Percentiles rank a stretch among this genome's conserved stretches.
phyloP scores from a whole-genome alignment of 1,140 invertebrate species.

The Anoplolepis gracilipes region DNA sequence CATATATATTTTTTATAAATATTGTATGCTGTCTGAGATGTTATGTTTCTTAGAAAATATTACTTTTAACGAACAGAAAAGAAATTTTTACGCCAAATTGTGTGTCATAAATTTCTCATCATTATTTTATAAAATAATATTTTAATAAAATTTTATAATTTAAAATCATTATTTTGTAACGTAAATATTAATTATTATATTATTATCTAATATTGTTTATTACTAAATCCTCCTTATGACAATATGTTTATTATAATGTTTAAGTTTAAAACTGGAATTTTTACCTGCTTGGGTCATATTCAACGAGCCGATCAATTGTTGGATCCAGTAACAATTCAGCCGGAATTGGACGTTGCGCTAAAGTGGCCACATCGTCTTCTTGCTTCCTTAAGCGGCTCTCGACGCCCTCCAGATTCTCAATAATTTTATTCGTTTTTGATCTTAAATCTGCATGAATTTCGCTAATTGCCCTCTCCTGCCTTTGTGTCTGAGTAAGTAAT shows the following conservation, averaged over 20 bases:
- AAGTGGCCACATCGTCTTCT: slow-evolving; percentile 90
- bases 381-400: slow-evolving; percentile 94
- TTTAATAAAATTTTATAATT: too few relatives aligned
- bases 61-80: not conserved
- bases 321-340: slow-evolving; percentile 91
- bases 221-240: too few relatives aligned
- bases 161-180: too few relatives aligned
- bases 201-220: too few relatives aligned
- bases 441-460: slow-evolving; percentile 94
- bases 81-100: not conserved
- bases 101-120: not conserved
- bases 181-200: too few relatives aligned
- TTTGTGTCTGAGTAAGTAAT: slow-evolving; percentile 93
- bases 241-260: too few relatives aligned
- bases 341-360: slow-evolving; percentile 90
- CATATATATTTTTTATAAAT: too few relatives aligned
- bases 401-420: slow-evolving; percentile 94
- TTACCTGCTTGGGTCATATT: slow-evolving; percentile 90
- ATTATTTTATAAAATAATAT: not conserved
- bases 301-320: slow-evolving; percentile 91
- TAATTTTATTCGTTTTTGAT: slow-evolving; percentile 94
- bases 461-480: slow-evolving; percentile 94
- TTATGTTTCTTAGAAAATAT: slow-evolving; percentile 7
- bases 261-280: slow-evolving; percentile 53
- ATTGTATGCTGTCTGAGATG: too few relatives aligned